Conservation (phyloP, 2,888 invertebrate species). For the Schrankia costaestrigalis region DNA sequence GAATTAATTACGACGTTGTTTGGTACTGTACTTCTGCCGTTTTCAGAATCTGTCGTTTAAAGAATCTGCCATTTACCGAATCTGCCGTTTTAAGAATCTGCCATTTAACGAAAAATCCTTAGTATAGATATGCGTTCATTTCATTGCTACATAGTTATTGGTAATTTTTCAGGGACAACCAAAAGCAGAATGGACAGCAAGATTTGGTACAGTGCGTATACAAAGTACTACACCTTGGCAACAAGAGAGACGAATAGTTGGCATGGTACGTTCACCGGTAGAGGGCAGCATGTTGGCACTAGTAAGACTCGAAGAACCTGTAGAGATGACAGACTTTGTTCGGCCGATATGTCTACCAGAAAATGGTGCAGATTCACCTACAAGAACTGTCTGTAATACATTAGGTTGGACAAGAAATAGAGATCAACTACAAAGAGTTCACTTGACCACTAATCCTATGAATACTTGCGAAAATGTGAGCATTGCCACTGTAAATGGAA, state of each 20-base stretch:
- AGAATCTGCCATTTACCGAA: too few species aligned
- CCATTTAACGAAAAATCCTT: not conserved
- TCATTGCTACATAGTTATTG: not conserved
- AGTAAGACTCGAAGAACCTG: conserved; percentile 88
- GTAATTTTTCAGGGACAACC: conserved; percentile 84
- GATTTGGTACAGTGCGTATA: conserved; percentile 87
- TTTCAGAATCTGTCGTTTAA: too few species aligned
- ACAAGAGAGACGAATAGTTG: conserved; percentile 90
- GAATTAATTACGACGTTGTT: too few species aligned
- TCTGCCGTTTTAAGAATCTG: too few species aligned
- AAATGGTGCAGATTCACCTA: conserved; percentile 52
- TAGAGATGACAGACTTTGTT: conserved; percentile 89
- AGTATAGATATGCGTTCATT: not conserved
- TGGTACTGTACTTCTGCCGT: too few species aligned
- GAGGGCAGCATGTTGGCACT: conserved; percentile 93
- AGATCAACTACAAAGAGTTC: conserved; percentile 90
- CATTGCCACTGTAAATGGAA: conserved; percentile 89
- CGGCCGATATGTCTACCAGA: conserved; percentile 90
- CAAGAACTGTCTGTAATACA: conserved; percentile 85
- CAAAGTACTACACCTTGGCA: conserved; percentile 93
- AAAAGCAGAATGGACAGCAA: conserved; percentile 92
- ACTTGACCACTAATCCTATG: conserved; percentile 88
- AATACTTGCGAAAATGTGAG: conserved; percentile 92
- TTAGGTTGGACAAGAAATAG: conserved; percentile 92
- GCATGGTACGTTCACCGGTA: conserved; percentile 93